phyloP scores from a whole-genome alignment of 2,888 invertebrate species.

The Drosophila yooni region DNA sequence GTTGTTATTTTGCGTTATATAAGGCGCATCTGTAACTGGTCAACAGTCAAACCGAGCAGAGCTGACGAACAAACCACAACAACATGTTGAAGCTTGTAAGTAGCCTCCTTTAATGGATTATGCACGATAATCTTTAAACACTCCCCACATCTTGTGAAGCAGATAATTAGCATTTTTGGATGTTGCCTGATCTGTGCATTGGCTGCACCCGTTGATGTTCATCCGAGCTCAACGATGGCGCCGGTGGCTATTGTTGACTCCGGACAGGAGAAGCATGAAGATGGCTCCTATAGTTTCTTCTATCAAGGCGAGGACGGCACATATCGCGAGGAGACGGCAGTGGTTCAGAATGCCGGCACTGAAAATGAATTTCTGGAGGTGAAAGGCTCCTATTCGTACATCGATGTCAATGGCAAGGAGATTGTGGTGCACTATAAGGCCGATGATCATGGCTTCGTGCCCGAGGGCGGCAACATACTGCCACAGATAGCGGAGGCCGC shows the following conservation, averaged over 20 bases:
- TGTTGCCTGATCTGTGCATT: constrained; percentile 48
- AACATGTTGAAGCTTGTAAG: constrained; percentile 78
- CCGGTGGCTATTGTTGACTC: constrained; percentile 81
- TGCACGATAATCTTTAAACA: neutral
- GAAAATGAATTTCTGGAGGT: constrained; percentile 77
- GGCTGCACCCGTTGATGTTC: constrained; percentile 64
- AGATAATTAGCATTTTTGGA: constrained; percentile 52
- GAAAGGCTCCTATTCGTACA: constrained; percentile 82
- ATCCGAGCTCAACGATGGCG: constrained; percentile 12
- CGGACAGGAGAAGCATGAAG: constrained; percentile 71
- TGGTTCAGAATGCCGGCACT: constrained; percentile 77
- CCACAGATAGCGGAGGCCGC: constrained; percentile 80
- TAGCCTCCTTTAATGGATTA: constrained; percentile 14
- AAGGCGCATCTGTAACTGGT: constrained; percentile 31
- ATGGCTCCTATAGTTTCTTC: constrained; percentile 83
- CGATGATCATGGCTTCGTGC: constrained; percentile 83
- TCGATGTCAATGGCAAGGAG: constrained; percentile 81
- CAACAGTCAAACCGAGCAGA: constrained; percentile 48
- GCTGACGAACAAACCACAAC: constrained; percentile 36
- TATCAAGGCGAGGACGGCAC: constrained; percentile 82
- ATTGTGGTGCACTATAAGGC: constrained; percentile 83
- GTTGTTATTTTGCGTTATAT: constrained; percentile 63
- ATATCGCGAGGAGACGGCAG: constrained; percentile 80
- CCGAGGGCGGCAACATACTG: constrained; percentile 80
- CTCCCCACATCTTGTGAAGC: neutral